Evolutionary conservation across 2,113 vertebrate species (phyloP).

Genomic region (Sminthopsis crassicaudata): DNA sequence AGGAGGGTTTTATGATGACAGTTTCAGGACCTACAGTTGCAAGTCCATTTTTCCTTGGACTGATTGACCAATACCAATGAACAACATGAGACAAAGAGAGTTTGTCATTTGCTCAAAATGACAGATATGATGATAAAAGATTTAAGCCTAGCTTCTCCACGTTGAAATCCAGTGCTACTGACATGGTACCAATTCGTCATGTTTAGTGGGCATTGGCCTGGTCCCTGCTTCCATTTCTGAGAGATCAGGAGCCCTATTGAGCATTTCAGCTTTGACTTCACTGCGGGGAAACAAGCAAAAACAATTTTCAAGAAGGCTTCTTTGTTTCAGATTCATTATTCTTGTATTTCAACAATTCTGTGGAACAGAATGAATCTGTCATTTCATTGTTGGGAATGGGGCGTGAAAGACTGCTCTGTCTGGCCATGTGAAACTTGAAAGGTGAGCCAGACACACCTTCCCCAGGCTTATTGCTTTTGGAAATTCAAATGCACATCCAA

Average conservation of each 20-base stretch:
- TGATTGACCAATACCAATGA: background rate
- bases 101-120: background rate
- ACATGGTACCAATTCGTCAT: background rate
- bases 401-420: background rate
- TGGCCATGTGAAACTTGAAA: background rate
- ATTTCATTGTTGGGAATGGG: background rate
- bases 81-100: background rate
- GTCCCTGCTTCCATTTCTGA: too few relatives aligned
- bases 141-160: background rate
- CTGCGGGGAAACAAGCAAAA: too few relatives aligned
- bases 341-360: background rate
- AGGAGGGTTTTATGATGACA: too few relatives aligned
- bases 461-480: background rate
- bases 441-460: background rate
- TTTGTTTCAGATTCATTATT: background rate
- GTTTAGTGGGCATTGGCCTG: background rate
- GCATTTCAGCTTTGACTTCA: too few relatives aligned
- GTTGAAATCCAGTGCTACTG: background rate
- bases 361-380: background rate
- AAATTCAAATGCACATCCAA: background rate
- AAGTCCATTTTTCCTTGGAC: too few relatives aligned
- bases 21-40: too few relatives aligned
- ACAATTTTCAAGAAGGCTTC: too few relatives aligned
- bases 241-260: too few relatives aligned
- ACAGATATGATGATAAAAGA: background rate